Conservation (phyloP, 2,888 invertebrate species). For the Augiades crinisus region DNA sequence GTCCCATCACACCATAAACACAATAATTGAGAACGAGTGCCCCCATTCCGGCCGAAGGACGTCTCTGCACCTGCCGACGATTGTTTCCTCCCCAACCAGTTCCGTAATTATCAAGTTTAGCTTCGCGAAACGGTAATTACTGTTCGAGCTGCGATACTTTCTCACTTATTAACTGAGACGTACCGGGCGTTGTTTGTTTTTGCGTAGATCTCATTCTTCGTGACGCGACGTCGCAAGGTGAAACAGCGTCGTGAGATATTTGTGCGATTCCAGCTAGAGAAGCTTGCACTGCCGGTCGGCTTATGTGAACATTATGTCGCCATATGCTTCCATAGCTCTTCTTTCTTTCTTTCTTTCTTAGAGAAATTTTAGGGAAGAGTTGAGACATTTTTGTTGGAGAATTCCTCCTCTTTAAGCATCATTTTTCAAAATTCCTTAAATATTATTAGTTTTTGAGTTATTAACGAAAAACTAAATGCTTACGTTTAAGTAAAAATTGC, state of each 20-base stretch:
- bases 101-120: constrained; percentile 43
- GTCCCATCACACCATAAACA: constrained; percentile 1
- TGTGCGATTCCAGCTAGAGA: constrained; percentile 3
- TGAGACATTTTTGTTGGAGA: too few relatives aligned
- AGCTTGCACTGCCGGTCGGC: not conserved
- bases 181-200: constrained; percentile 27
- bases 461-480: too few relatives aligned
- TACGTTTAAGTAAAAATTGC: too few relatives aligned
- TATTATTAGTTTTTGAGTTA: too few relatives aligned
- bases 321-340: too few relatives aligned
- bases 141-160: constrained; percentile 46
- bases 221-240: constrained; percentile 13
- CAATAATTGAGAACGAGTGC: constrained; percentile 14
- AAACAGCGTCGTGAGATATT: constrained; percentile 30
- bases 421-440: too few relatives aligned
- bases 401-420: too few relatives aligned
- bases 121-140: constrained; percentile 46
- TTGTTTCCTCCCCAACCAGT: constrained; percentile 42
- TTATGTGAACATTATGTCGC: not conserved
- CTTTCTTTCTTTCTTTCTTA: too few relatives aligned
- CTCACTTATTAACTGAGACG: constrained; percentile 46
- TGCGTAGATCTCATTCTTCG: constrained; percentile 28
- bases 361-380: too few relatives aligned
- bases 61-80: constrained; percentile 31
- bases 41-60: constrained; percentile 16